Evolutionary conservation across 2,113 vertebrate species (phyloP), one percentile per base, ranked within the genome.

Genomic region (Galemys pyrenaicus): DNA sequence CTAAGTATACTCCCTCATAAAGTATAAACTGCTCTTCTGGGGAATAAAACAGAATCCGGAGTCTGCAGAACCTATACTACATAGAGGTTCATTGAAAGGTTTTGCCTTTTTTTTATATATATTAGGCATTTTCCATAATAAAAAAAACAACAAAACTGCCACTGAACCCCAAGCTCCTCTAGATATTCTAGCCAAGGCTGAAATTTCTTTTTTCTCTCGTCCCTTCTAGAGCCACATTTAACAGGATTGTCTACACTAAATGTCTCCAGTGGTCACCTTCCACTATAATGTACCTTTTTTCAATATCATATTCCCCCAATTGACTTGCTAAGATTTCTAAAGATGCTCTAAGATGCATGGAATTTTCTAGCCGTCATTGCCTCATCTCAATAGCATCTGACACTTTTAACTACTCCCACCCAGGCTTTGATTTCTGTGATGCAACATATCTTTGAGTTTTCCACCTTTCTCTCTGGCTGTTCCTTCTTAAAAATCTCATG

Each of bases 31-130:
- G 78, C 30, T 79, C 9, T 80, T 74, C 44, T 32, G 39, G 78
- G 88, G 82, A 94, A 79, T 39, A 94, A 74, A 67, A 91, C 16
- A 75, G 24, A 89, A 49, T 70, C 60, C 16, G 54, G 54, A 87
- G n/a, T 37, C 32, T 19, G 68, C 13, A 81, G 26, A 89, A 56
- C 30, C 24, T 20, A 74, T 10, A 0, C 39, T 79, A 62, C 20
- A 56, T 13, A 58, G 46, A 82, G 37, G 19, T 51, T 24, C 39
- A 32, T 67, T 60, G 28, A 15, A 17, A 65, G 17, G 62, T 44
- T 49, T 49, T 64, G 19, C 6, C n/a, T n/a, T 39, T 75, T 80
- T 32, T 89, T 75, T 11, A 73, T 26, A 64, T 71, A 28, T 54
- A 6, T 71, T 67, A 89, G 37, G 46, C 78, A 51, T 67, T 58